These are phyloP conservation scores for Boloria euphrosyne DNA, from an alignment of 2,888 invertebrate genomes.

Conservation along the genomic window DNA sequence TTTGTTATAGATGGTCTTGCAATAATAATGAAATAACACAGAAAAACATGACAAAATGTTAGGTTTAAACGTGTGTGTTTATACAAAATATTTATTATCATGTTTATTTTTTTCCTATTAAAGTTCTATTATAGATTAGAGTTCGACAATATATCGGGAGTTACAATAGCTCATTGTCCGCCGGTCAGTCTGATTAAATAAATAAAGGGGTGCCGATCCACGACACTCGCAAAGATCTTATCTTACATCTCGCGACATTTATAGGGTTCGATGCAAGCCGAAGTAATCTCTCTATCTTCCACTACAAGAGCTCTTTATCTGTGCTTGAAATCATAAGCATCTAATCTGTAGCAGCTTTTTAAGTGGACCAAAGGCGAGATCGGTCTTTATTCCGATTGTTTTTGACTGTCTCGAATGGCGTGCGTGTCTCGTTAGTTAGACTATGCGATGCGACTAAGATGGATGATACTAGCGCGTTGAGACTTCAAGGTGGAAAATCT, in stretches of 20 bases:
- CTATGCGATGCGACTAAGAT: conserved; percentile 48
- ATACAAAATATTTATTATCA: conserved; percentile 30
- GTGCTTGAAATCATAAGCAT: conserved; percentile 50
- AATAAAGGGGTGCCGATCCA: conserved; percentile 77
- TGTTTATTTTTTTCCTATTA: conserved; percentile 46
- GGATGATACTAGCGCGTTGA: conserved; percentile 45
- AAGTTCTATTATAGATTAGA: conserved; percentile 63
- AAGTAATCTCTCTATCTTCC: conserved; percentile 57
- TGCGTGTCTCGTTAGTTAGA: conserved; percentile 50
- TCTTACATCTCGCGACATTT: conserved; percentile 65
- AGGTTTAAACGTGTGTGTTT: too few species aligned
- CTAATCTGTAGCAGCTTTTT: conserved; percentile 52
- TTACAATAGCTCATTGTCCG: conserved; percentile 81
- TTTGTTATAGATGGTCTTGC: too few species aligned
- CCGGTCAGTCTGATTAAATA: conserved; percentile 79
- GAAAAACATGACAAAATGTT: too few species aligned
- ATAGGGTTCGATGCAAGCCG: conserved; percentile 53
- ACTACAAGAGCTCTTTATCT: conserved; percentile 56
- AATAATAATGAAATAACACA: too few species aligned
- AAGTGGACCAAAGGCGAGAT: conserved; percentile 44
- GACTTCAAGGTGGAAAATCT: conserved; percentile 49
- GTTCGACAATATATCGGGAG: conserved; percentile 71
- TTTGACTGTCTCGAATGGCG: conserved; percentile 50
- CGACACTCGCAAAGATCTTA: conserved; percentile 73
- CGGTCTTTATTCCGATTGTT: conserved; percentile 49